Base-by-base conservation (phyloP, 2,113 vertebrate genomes). In the Vimba vimba region DNA sequence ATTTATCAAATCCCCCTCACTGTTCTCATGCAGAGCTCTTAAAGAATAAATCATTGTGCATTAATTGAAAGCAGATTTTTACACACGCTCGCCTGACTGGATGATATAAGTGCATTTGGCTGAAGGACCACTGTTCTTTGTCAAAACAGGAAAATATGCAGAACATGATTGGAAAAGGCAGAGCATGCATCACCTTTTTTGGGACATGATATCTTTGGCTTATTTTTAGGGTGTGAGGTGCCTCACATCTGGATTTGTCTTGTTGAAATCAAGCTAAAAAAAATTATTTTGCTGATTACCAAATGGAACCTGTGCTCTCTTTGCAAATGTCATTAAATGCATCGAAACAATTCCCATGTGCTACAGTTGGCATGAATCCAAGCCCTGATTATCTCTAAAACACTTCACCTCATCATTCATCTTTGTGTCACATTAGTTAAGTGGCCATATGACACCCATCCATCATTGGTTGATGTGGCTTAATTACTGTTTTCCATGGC, bases 51-150 rank as follows among this genome's bases (percentile, higher is more conserved):
- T 91, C 79, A 88, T 73, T 69, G 57, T 79, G 43, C 88, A 91
- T 90, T 92, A 92, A 94, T 86, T 91, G 85, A 90, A 94, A 94
- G 88, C 94, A 95, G 90, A 92, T 93, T 94, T 82, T 89, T 88
- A 87, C 86, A 80, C 89, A 47, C 75, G 64, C 73, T 88, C 85
- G 30, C 60, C 79, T 85, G 89, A 83, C 80, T 86, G 59, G 39
- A 90, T 91, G 89, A 93, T 92, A 88, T 88, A 92, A 92, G 85
- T 82, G 82, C 86, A 57, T 90, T 93, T 94, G 92, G 92, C 93
- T 91, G 86, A 59, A 78, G 88, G 81, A 87, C 36, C 15, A 33
- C 87, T 82, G 84, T 45, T 85, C 81, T 90, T 84, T 45, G 89
- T 93, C 92, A 91, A 93, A 92, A 89, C 59, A 82, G 84, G 91